Evolutionary conservation across 53 echinoderm and acorn worm genomes (phyloP), one percentile per base, ranked within the genome.

Genomic region (Echinarachnius parma): DNA sequence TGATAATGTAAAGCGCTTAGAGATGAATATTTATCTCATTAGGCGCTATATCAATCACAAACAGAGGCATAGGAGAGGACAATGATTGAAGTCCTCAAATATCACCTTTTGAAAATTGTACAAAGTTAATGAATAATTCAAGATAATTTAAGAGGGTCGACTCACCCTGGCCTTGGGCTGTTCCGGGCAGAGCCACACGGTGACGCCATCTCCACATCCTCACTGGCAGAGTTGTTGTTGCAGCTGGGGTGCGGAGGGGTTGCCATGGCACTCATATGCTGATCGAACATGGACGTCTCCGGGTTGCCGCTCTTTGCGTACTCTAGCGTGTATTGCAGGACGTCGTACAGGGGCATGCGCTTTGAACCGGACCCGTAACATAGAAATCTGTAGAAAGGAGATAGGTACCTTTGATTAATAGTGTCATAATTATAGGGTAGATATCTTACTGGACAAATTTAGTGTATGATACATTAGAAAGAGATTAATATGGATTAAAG

Each of bases 291-390:
- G 45, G 50, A 49, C 28, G 27, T 28, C 35, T 84, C 80, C 0
- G 98, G 98, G 19, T 49, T 64, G 15, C 86, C 76, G 52, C 98
- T 89, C 59, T 87, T 91, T 56, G 98, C 98, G 78, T 91, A 98
- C 49, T 98, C 98, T 64, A 98, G 45, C 9, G 98, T 82, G 55
- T 91, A 98, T 66, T 91, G 91, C 11, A 98, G 78, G 20, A 98
- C 98, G 46, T 98, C 98, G 33, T 84, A 82, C 28, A 98, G 35
- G 9, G 98, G 98, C 59, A 98, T 92, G 21, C 98, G 68, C 78
- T 98, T 98, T 44, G 87, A 48, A 66, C 95, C 95, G 2, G 91
- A 88, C 21, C 98, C 98, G 27, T 98, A 98, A 48, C 91, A 84
- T 34, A 91, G 77, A 80, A 79, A 98, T 76, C 94, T 94, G 60